phyloP scores from a whole-genome alignment of 2,113 vertebrate species.

The Oceanodroma tethys region DNA sequence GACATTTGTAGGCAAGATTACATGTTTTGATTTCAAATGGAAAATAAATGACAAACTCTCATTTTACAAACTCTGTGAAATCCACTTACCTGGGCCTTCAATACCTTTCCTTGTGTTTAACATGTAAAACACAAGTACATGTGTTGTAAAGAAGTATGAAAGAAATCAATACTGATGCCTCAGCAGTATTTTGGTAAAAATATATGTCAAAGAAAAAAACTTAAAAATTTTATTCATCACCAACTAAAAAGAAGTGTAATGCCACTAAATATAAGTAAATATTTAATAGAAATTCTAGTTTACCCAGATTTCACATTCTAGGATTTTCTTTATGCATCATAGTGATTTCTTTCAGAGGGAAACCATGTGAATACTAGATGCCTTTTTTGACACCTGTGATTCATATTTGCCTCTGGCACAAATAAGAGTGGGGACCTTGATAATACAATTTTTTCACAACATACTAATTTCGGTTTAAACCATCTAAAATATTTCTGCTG shows the following conservation, averaged over 20 bases:
- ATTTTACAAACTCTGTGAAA: background rate
- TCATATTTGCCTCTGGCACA: background rate
- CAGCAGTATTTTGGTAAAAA: background rate
- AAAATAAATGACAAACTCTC: background rate
- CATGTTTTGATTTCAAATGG: background rate
- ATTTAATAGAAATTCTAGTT: background rate
- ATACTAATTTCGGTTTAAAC: background rate
- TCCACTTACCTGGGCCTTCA: background rate
- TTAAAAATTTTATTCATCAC: background rate
- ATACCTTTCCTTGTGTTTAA: background rate
- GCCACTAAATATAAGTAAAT: background rate
- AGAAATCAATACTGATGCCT: background rate
- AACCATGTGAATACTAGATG: background rate
- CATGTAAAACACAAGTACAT: background rate
- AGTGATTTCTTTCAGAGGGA: background rate
- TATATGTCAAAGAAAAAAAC: background rate
- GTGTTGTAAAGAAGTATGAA: background rate
- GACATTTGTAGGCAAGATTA: background rate
- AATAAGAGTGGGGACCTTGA: background rate
- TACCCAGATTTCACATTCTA: background rate
- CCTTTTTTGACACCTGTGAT: background rate
- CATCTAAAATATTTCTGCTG: slow-evolving; percentile 6
- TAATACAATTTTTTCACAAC: background rate
- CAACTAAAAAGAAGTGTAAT: background rate
- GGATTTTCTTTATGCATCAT: background rate